A percentile compares a stretch with the other conserved stretches of the same genome.
Conservation (phyloP, 2,888 invertebrate species). For the Oegoconia quadripuncta region DNA sequence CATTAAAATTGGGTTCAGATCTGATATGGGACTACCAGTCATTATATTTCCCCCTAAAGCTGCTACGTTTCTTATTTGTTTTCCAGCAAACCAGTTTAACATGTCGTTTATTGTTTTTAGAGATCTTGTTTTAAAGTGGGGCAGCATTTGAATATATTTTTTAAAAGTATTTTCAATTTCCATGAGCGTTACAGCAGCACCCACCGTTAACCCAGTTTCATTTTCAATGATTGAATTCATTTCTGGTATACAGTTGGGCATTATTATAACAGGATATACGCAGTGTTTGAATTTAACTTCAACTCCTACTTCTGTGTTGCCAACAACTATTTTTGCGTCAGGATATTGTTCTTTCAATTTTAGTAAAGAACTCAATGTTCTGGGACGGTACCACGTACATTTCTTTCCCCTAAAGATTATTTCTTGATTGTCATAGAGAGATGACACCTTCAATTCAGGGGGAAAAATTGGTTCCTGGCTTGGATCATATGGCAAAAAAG, state of each 20-base stretch:
- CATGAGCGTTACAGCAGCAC: slow-evolving; percentile 89
- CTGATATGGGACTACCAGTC: slow-evolving; percentile 97
- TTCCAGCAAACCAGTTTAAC: slow-evolving; percentile 97
- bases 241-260: slow-evolving; percentile 92
- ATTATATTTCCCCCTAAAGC: slow-evolving; percentile 96
- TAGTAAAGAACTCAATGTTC: slow-evolving; percentile 78
- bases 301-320: slow-evolving; percentile 91
- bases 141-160: slow-evolving; percentile 76
- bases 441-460: slow-evolving; percentile 84
- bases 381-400: slow-evolving; percentile 85
- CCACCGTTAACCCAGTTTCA: slow-evolving; percentile 83
- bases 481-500: slow-evolving; percentile 84
- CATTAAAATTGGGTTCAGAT: slow-evolving; percentile 94
- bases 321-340: slow-evolving; percentile 86
- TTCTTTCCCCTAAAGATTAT: slow-evolving; percentile 70
- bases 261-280: slow-evolving; percentile 87
- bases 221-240: slow-evolving; percentile 80
- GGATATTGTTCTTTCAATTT: slow-evolving; percentile 82
- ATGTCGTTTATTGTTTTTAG: slow-evolving; percentile 87
- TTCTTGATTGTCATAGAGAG: slow-evolving; percentile 78
- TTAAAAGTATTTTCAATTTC: slow-evolving; percentile 84
- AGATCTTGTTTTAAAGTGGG: slow-evolving; percentile 82
- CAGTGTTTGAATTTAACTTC: slow-evolving; percentile 90
- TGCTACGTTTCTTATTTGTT: slow-evolving; percentile 97
- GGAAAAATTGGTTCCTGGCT: slow-evolving; percentile 92